Evolutionary conservation across 2,888 invertebrate species (phyloP).

Genomic region (Temnothorax unifasciatus): DNA sequence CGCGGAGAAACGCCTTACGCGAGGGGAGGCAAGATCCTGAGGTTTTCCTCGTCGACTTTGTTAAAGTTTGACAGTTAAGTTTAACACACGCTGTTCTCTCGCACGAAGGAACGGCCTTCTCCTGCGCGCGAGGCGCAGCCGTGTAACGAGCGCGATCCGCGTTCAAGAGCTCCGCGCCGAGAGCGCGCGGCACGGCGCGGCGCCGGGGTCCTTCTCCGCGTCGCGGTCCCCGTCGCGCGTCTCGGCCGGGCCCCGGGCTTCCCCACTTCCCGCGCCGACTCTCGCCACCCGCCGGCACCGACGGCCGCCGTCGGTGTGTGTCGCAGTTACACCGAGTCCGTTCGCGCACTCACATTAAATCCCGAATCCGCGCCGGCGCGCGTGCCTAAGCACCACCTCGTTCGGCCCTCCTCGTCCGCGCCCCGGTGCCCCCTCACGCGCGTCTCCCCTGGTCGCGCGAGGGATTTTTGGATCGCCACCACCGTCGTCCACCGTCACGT

Average conservation of each 20-base stretch:
- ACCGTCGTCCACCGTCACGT: background rate
- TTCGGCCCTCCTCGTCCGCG: background rate
- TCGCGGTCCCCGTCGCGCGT: constrained; percentile 69
- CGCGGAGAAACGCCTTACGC: no score
- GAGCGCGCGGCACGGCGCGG: constrained; percentile 24
- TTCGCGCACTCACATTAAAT: constrained; percentile 85
- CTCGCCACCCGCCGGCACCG: constrained; percentile 72
- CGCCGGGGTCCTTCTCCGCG: background rate
- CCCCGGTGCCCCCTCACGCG: background rate
- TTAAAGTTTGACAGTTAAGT: background rate
- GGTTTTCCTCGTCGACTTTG: no score
- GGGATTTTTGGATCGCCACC: constrained; percentile 29
- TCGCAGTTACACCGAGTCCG: constrained; percentile 86
- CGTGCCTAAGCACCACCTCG: constrained; percentile 35
- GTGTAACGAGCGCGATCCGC: constrained; percentile 74
- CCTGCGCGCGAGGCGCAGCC: constrained; percentile 44
- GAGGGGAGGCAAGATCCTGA: no score
- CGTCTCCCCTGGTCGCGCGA: background rate
- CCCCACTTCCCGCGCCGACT: constrained; percentile 71
- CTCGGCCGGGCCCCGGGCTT: constrained; percentile 62
- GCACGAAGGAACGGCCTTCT: constrained; percentile 14
- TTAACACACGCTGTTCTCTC: background rate
- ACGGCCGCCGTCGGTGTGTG: constrained; percentile 78
- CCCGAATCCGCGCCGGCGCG: constrained; percentile 72
- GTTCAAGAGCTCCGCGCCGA: constrained; percentile 26